Base-by-base conservation (phyloP, 1,140 invertebrate species). In the Drosophila ambigua region DNA sequence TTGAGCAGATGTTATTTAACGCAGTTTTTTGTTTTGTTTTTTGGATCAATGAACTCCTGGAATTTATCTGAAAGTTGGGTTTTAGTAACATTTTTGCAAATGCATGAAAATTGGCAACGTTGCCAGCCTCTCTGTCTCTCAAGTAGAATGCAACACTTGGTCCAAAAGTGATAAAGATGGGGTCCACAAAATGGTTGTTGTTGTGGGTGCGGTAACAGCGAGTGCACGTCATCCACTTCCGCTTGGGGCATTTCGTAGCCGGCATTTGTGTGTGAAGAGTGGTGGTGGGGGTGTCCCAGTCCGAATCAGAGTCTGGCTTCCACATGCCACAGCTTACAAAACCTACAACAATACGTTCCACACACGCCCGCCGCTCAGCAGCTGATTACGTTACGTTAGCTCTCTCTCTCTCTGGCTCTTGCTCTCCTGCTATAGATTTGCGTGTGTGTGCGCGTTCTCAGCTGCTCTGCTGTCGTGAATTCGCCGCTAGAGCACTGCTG, bases 1-100 rank as follows among this genome's bases (percentile, higher is more conserved):
- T 83, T 83, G 79, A 78, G 79, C 79, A 83, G 79, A 79, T 83
- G 79, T 83, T 67, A 39, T 39, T 39, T 39, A 3, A 39, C 35
- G 35, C 35, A 39, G 35, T 39, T 39, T 11, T 61, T 71, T 58
- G 23, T 55, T 39, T 44, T 57, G 2, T 11, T 39, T 3, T 45
- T 43, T 66, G 39, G 79, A 83, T 83, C 80, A 79, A 49, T 83
- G 80, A 83, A 83, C 79, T 64, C 51, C 1, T 4, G 35, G 35
- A 39, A 43, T 41, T 41, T 68, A 45, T 26, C 26, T 20, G 35
- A 58, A 65, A 58, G 41, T 57, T 24, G 26, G n/a, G 51, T 69
- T 44, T 44, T 39, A 39, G 35, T 11, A 13, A 13, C 35, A 39
- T 13, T 39, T 41, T 46, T 6, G 4, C 35, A 13, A 13, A 1